Percentiles rank a stretch among this genome's conserved stretches.
These are phyloP conservation scores for Montipora sp. DNA, from an alignment of 64 coral and sea anemone genomes.

Conservation along the genomic window DNA sequence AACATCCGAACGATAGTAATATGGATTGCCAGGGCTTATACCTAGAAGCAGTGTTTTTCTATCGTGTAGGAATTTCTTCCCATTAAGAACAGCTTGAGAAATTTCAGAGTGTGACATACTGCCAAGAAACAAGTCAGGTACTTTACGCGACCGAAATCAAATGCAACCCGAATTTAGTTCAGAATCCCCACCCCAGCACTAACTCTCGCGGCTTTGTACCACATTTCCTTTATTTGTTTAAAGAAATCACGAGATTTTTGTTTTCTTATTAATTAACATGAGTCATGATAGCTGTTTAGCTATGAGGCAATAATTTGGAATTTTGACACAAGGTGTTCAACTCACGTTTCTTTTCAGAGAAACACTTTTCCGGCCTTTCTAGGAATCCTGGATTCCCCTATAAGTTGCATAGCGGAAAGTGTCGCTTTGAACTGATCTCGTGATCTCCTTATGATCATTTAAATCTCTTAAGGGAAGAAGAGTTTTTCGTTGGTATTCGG, in stretches of 20 bases:
- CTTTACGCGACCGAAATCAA: background rate
- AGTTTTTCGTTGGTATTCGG: no score
- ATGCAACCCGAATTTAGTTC: no score
- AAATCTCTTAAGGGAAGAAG: no score
- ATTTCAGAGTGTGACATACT: conserved; percentile 2
- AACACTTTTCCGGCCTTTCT: background rate
- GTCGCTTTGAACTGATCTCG: background rate
- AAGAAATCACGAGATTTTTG: background rate
- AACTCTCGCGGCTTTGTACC: background rate
- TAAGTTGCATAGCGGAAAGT: no score
- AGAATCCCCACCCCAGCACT: no score
- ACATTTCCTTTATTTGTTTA: background rate
- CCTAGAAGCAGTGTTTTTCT: conserved; percentile 60
- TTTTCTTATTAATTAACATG: no score
- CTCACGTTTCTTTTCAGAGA: background rate
- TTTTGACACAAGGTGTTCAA: background rate
- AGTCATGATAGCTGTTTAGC: no score
- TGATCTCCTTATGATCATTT: background rate
- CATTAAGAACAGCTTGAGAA: conserved; percentile 48
- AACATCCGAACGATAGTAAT: conserved; percentile 68
- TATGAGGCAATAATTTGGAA: no score
- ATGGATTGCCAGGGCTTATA: conserved; percentile 85
- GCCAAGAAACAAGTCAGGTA: background rate
- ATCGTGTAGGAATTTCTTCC: conserved; percentile 45
- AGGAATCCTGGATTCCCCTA: background rate